Evolutionary conservation across 2,888 invertebrate species (phyloP), one percentile per base, ranked within the genome.

Genomic region (Oscheius sp.): DNA sequence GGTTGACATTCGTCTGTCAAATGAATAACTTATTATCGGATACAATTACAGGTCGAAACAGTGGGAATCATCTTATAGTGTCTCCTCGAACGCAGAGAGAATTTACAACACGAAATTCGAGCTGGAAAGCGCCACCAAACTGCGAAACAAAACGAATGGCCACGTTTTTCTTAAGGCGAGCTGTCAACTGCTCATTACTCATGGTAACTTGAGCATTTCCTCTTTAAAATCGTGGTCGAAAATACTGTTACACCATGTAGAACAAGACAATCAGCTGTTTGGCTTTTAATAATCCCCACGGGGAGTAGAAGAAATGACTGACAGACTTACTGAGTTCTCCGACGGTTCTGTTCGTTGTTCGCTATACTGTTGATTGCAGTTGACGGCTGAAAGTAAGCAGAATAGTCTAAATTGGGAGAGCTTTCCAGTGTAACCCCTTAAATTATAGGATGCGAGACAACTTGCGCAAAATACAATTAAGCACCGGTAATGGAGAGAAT

Each of bases 401-500:
- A 41, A 50, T 24, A 51, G 6, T 41, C 38, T 30, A 41, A 64
- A 51, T 51, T 64, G 64, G 51, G 36, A 64, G 47, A 50, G 62
- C 64, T 38, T 41, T 54, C 54, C 36, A 54, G 54, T 33, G 54
- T 36, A 54, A 38, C 28, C 38, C 41, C 64, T 41, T 22, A 51
- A 64, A 64, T 50, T 51, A 50, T 54, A 64, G 51, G 41, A 64
- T 54, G 50, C 50, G 50, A 64, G 64, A 64, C 64, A 64, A 64
- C 51, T n/a, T 64, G 54, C 54, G 64, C 44, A 38, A 64, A 64
- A 64, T 51, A 64, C 64, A 64, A 64, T 64, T 64, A 64, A 64
- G 64, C 64, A 64, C 54, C 64, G 64, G 64, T 64, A 64, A 64
- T 64, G 64, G 64, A 64, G 44, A 59, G 44, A 59, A 59, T 59